These are phyloP conservation scores for Aplodontia rufa DNA, from an alignment of 2,113 vertebrate genomes.

Conservation along the genomic window DNA sequence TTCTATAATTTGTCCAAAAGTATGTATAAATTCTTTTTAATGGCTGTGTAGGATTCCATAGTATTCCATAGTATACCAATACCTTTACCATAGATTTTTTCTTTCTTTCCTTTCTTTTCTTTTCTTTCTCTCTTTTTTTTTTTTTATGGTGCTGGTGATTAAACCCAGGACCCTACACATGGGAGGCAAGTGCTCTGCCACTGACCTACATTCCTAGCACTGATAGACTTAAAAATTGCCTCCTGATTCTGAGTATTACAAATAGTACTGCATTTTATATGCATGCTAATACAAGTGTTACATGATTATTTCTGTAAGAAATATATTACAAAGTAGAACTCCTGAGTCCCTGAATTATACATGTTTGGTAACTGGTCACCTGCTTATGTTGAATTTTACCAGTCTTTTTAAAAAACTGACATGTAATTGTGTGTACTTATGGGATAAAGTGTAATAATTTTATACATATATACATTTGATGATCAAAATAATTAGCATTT, in stretches of 20 bases:
- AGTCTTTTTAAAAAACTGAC: not conserved
- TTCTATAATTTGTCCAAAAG: not conserved
- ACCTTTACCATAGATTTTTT: not conserved
- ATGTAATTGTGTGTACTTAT: not conserved
- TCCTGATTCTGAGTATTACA: conserved; percentile 1
- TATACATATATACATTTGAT: not conserved
- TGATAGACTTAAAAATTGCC: not conserved
- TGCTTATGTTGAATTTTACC: not conserved
- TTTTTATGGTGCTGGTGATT: not conserved
- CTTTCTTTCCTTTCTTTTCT: too few relatives aligned
- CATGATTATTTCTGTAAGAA: conserved; percentile 11
- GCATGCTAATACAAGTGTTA: not conserved
- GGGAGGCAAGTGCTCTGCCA: not conserved
- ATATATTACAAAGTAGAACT: not conserved
- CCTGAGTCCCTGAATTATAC: not conserved
- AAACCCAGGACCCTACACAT: not conserved
- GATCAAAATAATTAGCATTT: not conserved
- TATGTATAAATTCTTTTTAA: conserved; percentile 20
- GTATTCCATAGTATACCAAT: not conserved
- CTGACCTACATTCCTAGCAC: not conserved
- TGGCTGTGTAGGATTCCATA: not conserved
- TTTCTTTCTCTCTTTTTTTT: not conserved
- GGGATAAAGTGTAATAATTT: not conserved
- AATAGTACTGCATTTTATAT: not conserved
- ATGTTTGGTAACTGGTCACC: not conserved